Evolutionary conservation across 2,888 invertebrate genomes (phyloP).

Genomic region (Trissoscelio sp.): DNA sequence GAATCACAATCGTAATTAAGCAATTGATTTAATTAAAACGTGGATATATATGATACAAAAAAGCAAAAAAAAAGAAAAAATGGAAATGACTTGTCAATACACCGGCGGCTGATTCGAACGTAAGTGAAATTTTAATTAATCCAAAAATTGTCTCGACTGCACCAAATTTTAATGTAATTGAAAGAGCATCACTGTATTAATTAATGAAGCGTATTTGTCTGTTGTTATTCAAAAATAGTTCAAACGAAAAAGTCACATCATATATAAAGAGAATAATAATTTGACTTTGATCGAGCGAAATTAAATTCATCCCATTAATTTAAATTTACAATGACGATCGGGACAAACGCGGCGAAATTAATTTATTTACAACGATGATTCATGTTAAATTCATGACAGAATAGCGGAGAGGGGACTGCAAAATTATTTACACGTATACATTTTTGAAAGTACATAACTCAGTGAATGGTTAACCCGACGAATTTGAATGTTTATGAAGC

Average conservation of each 20-base stretch:
- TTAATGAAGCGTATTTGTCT: constrained; percentile 20
- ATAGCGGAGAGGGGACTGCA: constrained; percentile 22
- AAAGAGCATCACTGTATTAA: not conserved
- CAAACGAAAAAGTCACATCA: not conserved
- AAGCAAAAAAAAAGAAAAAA: not conserved
- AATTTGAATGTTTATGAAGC: constrained; percentile 69
- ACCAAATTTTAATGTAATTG: constrained; percentile 1
- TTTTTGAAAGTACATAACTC: constrained; percentile 56
- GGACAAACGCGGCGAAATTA: constrained; percentile 40
- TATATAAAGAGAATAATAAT: constrained; percentile 31
- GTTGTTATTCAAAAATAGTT: constrained; percentile 14
- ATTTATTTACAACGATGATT: constrained; percentile 55
- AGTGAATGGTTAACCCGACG: constrained; percentile 52
- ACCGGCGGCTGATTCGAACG: not conserved
- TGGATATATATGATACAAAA: not conserved
- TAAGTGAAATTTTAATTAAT: not conserved
- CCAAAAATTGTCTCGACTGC: not conserved
- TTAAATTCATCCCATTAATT: constrained; percentile 52
- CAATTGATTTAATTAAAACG: constrained; percentile 11
- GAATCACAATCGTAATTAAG: constrained; percentile 13
- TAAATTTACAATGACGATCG: constrained; percentile 35
- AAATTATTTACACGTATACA: constrained; percentile 47
- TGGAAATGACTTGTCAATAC: not conserved
- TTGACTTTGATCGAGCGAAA: constrained; percentile 44
- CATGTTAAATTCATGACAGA: constrained; percentile 41